A percentile compares a stretch with the other conserved stretches of the same genome.
phyloP scores from a whole-genome alignment of 2,888 invertebrate genomes.

The Cosmia pyralina region DNA sequence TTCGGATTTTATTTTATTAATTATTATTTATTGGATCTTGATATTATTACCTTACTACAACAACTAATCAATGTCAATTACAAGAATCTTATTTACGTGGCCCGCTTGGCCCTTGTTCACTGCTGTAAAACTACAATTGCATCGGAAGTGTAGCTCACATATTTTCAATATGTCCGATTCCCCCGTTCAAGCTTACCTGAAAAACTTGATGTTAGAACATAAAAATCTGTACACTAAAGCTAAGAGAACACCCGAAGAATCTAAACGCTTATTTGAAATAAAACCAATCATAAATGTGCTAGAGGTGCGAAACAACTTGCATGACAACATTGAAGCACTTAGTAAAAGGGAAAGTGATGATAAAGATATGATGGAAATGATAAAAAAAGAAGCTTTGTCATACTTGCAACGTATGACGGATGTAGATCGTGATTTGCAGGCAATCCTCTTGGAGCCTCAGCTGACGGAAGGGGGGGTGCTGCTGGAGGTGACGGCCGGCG shows the following conservation, averaged over 20 bases:
- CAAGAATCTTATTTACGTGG: constrained; percentile 68
- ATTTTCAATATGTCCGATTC: constrained; percentile 82
- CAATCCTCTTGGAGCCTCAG: constrained; percentile 90
- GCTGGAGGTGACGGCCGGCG: constrained; percentile 96
- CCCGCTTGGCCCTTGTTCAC: constrained; percentile 71
- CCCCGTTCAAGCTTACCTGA: constrained; percentile 87
- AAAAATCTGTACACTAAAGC: constrained; percentile 82
- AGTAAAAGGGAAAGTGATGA: constrained; percentile 90
- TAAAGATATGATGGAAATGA: constrained; percentile 91
- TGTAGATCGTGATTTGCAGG: constrained; percentile 90
- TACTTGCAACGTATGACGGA: constrained; percentile 89
- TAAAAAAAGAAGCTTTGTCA: constrained; percentile 91
- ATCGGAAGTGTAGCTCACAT: constrained; percentile 75
- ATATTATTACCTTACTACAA: neutral
- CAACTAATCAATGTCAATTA: constrained; percentile 67
- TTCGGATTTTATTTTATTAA: constrained; percentile 24
- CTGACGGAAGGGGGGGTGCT: constrained; percentile 90
- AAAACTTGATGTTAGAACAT: constrained; percentile 88
- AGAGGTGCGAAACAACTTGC: constrained; percentile 89
- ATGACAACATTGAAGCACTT: constrained; percentile 91
- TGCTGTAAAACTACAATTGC: constrained; percentile 65
- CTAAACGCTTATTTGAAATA: constrained; percentile 82
- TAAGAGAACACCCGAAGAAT: constrained; percentile 74
- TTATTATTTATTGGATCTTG: constrained; percentile 27
- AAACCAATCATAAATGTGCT: constrained; percentile 90